phyloP scores from a whole-genome alignment of 2,888 invertebrate genomes.

The Euspilapteryx auroguttella region DNA sequence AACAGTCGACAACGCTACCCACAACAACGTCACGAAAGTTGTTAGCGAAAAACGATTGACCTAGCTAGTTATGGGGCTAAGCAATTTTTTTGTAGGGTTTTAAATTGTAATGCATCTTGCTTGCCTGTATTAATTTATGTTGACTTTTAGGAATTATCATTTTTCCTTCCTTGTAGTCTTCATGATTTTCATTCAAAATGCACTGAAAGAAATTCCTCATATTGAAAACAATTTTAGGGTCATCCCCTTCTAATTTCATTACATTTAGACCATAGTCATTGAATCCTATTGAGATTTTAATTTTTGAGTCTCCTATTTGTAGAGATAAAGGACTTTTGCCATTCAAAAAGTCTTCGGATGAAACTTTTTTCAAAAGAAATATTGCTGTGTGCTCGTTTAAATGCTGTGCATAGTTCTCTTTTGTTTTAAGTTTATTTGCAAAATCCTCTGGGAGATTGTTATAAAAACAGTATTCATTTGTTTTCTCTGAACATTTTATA shows the following conservation, averaged over 20 bases:
- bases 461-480: conserved; percentile 13
- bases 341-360: conserved; percentile 23
- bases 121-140: conserved; percentile 29
- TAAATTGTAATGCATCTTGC: too few species aligned
- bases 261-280: conserved; percentile 22
- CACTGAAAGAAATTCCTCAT: conserved; percentile 29
- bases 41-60: too few species aligned
- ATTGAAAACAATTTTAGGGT: conserved; percentile 18
- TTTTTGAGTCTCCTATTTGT: conserved; percentile 17
- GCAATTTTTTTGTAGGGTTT: too few species aligned
- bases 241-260: conserved; percentile 19
- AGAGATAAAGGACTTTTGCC: conserved; percentile 17
- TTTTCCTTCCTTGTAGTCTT: conserved; percentile 10
- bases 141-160: conserved; percentile 19
- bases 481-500: conserved; percentile 9
- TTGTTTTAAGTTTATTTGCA: conserved; percentile 15
- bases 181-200: conserved; percentile 18
- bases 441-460: conserved; percentile 24
- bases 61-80: too few species aligned
- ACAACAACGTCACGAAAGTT: too few species aligned
- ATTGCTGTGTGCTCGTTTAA: conserved; percentile 15
- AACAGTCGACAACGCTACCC: too few species aligned
- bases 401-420: conserved; percentile 10
- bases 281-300: conserved; percentile 19
- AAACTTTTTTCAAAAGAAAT: conserved; percentile 16